Evolutionary conservation across 2,113 vertebrate genomes (phyloP), one percentile per base, ranked within the genome.

Genomic region (Rhinopomastus cyanomelas): DNA sequence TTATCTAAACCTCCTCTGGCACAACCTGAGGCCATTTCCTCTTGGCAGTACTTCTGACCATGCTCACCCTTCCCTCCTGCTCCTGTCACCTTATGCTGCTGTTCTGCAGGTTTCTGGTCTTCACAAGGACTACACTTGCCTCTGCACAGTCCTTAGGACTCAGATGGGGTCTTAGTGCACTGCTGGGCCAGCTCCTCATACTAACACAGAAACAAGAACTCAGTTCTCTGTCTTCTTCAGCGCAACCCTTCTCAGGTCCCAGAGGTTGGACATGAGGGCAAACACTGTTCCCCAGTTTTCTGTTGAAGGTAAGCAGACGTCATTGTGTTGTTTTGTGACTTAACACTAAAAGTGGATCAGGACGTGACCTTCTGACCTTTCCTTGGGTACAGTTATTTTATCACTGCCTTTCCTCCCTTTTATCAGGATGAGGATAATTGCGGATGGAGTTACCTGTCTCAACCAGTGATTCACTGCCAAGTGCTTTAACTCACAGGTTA

Each of bases 51-150:
- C 39, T 49, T 14, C 21, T 57, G 53, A 2, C 51, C 11, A 25
- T 53, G 6, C 39, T 51, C 1, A 0, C 30, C 53, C 21, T 71
- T 59, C 25, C 42, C 23, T 59, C 57, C 68, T 0, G 0, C 16
- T 64, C 37, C 49, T 1, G 0, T 67, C 14, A 34, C 26, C 29
- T 39, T 12, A 0, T 2, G 0, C 6, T 27, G 21, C 51, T 62
- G 29, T 69, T 69, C 56, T 83, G 36, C 36, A 32, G 68, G 25
- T 51, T 81, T 59, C 36, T 75, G 23, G 3, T 26, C 23, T 60
- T n/a, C 37, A 37, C n/a, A 8, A 34, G 88, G n/a, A 15, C 3
- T 14, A 16, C 3, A 1, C 12, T 44, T 78, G 37, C n/a, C 27
- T 34, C 39, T 39, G 39, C 23, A 6, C 59, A 30, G 20, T 14